Conservation (phyloP, 2,797 vertebrate genomes). For the Centroberyx gerrardi region DNA sequence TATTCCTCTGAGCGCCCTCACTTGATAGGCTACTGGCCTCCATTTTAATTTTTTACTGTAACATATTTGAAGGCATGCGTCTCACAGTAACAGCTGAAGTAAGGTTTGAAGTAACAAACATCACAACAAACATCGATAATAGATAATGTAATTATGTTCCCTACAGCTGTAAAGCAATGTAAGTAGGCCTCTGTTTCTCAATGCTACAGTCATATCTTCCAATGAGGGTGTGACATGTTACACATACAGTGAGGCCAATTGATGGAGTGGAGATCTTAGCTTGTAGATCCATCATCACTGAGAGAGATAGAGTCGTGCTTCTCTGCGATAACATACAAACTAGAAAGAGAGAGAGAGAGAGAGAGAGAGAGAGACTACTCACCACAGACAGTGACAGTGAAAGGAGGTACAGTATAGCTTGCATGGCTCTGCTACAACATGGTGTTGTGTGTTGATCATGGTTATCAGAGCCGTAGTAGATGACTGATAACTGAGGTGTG, state of each 20-base stretch:
- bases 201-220: constrained; percentile 43
- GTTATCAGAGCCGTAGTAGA: constrained; percentile 72
- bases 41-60: constrained; percentile 34
- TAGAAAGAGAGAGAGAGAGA: constrained; percentile 17
- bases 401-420: constrained; percentile 49
- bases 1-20: constrained; percentile 55
- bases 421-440: constrained; percentile 17
- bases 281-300: constrained; percentile 55
- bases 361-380: constrained; percentile 47
- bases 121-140: background rate
- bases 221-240: constrained; percentile 49
- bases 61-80: background rate
- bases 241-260: constrained; percentile 45
- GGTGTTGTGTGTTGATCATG: constrained; percentile 62
- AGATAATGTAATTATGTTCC: constrained; percentile 14
- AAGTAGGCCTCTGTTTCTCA: constrained; percentile 10
- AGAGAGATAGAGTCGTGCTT: constrained; percentile 36
- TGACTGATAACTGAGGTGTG: constrained; percentile 77
- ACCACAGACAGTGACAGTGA: constrained; percentile 70
- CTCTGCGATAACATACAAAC: constrained; percentile 51
- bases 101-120: background rate
- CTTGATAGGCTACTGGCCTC: constrained; percentile 27
- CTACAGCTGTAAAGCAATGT: background rate
- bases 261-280: constrained; percentile 48
- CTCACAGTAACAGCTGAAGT: background rate